Percentiles rank a stretch among this genome's conserved stretches.
Conservation (phyloP, 2,113 vertebrate species). For the Tyrannus savana region DNA sequence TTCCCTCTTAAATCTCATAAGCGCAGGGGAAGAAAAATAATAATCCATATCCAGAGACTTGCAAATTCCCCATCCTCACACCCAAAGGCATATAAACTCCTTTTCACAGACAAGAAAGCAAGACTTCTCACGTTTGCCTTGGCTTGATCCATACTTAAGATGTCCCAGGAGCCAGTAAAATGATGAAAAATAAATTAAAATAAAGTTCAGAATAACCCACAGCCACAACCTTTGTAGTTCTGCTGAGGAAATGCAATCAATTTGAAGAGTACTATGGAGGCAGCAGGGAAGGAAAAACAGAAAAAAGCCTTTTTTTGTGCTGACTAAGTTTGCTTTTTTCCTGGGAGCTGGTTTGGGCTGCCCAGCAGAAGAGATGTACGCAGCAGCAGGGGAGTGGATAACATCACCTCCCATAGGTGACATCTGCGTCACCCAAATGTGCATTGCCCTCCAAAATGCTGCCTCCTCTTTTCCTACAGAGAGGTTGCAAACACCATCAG, state of each 20-base stretch:
- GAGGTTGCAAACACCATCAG: neutral
- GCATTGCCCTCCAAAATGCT: neutral
- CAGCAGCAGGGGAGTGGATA: neutral
- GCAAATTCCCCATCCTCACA: neutral
- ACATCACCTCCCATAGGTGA: neutral
- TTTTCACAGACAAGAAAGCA: neutral
- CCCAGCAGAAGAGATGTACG: neutral
- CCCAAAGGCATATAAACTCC: neutral
- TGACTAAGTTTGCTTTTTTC: neutral
- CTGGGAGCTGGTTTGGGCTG: neutral
- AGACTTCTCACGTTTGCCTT: neutral
- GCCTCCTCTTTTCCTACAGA: neutral
- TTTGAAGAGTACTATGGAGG: neutral
- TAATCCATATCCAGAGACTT: neutral
- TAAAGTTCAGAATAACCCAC: neutral
- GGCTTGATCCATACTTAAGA: neutral
- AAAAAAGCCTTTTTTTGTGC: neutral
- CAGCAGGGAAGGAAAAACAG: neutral
- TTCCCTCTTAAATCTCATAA: neutral
- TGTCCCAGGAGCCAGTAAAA: neutral
- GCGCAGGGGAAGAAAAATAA: neutral
- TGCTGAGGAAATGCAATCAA: neutral
- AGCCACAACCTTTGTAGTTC: neutral
- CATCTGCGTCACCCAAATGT: rapidly evolving
- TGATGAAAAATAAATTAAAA: neutral